phyloP scores from a whole-genome alignment of 2,888 invertebrate genomes.

The Hypselothyrea guttata region DNA sequence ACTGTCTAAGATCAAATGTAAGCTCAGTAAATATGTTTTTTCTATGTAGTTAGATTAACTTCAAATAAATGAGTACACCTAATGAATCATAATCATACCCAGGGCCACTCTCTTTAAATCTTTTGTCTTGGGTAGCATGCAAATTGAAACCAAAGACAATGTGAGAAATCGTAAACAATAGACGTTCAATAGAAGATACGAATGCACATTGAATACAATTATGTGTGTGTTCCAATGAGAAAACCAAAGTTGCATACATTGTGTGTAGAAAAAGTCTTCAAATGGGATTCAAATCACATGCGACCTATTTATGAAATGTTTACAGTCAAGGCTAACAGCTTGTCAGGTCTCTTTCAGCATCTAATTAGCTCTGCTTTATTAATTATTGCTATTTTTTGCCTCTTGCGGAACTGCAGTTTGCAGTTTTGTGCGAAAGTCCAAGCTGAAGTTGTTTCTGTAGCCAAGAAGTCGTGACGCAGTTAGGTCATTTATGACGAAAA shows the following conservation, averaged over 20 bases:
- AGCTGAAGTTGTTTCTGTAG: slow-evolving; percentile 29
- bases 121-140: background rate
- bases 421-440: slow-evolving; percentile 58
- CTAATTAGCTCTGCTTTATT: slow-evolving; percentile 28
- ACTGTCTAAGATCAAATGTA: no score
- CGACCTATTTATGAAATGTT: no score
- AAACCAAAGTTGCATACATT: no score
- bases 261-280: no score
- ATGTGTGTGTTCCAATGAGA: no score
- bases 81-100: background rate
- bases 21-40: no score
- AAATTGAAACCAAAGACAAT: slow-evolving; percentile 9
- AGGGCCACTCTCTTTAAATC: background rate
- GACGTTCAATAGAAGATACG: slow-evolving; percentile 23
- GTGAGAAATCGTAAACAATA: slow-evolving; percentile 18
- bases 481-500: slow-evolving; percentile 68
- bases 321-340: slow-evolving; percentile 33
- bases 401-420: slow-evolving; percentile 28
- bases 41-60: no score
- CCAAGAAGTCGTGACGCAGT: slow-evolving; percentile 64
- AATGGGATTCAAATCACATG: no score
- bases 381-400: slow-evolving; percentile 20
- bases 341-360: slow-evolving; percentile 21
- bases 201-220: slow-evolving; percentile 8
- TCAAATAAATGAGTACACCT: no score